Conservation (phyloP, 2,888 invertebrate species). For the Andrena haemorrhoa region DNA sequence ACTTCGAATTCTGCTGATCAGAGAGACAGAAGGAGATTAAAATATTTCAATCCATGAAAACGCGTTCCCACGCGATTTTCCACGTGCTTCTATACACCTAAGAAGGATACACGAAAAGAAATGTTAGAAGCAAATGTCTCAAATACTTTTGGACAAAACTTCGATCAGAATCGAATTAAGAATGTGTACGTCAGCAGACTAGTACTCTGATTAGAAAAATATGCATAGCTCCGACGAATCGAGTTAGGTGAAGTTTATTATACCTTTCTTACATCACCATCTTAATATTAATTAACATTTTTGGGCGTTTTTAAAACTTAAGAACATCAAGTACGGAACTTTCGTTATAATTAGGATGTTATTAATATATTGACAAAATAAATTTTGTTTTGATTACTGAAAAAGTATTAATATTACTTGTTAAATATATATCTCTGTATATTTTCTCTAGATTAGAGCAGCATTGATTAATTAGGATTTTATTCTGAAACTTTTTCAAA, state of each 20-base stretch:
- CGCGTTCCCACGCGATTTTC: conserved; percentile 77
- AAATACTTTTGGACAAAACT: conserved; percentile 20
- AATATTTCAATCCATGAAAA: conserved; percentile 77
- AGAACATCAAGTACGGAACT: not conserved
- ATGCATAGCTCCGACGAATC: not conserved
- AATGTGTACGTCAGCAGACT: conserved; percentile 12
- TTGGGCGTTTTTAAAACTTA: conserved; percentile 13
- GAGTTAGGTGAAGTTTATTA: conserved; percentile 35
- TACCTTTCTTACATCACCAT: conserved; percentile 21
- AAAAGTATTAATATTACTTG: conserved; percentile 29
- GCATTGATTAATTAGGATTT: conserved; percentile 53
- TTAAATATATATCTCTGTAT: conserved; percentile 42
- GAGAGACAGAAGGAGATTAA: conserved; percentile 72
- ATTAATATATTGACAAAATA: conserved; percentile 20
- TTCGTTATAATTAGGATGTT: conserved; percentile 1
- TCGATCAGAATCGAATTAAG: conserved; percentile 8
- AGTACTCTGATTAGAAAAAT: not conserved
- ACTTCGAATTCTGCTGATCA: conserved; percentile 75
- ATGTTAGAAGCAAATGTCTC: conserved; percentile 55
- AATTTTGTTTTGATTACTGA: not conserved
- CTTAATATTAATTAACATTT: conserved; percentile 45
- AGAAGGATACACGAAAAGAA: conserved; percentile 75
- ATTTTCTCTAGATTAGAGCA: conserved; percentile 40
- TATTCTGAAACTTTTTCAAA: conserved; percentile 47
- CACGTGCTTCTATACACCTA: conserved; percentile 80